Conservation (phyloP, 2,797 vertebrate genomes). For the Oreonectes daqikongensis region DNA sequence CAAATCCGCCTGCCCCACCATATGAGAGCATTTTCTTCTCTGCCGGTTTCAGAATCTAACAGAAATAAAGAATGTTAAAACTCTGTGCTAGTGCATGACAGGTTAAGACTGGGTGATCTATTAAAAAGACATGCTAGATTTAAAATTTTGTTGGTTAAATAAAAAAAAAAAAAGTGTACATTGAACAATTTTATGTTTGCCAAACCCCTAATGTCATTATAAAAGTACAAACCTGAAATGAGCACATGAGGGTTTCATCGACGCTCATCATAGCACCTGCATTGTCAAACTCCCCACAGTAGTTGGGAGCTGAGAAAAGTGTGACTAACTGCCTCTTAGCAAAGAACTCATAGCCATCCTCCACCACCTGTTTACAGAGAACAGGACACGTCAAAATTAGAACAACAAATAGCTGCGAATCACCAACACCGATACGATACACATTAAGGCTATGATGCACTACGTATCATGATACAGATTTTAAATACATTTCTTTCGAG, state of each 20-base stretch:
- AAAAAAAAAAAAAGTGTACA: no score
- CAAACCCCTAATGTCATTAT: not conserved
- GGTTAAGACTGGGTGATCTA: not conserved
- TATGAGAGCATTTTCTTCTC: constrained; percentile 81
- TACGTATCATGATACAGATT: no score
- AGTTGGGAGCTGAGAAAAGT: constrained; percentile 83
- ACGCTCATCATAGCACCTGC: constrained; percentile 85
- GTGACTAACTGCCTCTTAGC: constrained; percentile 83
- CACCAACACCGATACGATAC: no score
- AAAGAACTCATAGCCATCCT: constrained; percentile 84
- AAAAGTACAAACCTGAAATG: constrained; percentile 74
- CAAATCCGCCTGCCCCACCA: constrained; percentile 70
- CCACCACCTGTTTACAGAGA: constrained; percentile 71
- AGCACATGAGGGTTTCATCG: constrained; percentile 84
- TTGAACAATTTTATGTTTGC: no score
- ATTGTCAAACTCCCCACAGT: constrained; percentile 84
- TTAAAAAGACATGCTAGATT: not conserved
- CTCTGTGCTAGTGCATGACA: not conserved
- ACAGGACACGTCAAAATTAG: not conserved
- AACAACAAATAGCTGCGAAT: no score
- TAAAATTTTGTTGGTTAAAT: not conserved
- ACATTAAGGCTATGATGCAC: no score
- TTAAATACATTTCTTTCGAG: no score
- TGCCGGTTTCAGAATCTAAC: constrained; percentile 82
- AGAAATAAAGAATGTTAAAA: not conserved